These are phyloP conservation scores for Xiphophorus hellerii DNA, from an alignment of 2,113 vertebrate genomes.

Conservation along the genomic window DNA sequence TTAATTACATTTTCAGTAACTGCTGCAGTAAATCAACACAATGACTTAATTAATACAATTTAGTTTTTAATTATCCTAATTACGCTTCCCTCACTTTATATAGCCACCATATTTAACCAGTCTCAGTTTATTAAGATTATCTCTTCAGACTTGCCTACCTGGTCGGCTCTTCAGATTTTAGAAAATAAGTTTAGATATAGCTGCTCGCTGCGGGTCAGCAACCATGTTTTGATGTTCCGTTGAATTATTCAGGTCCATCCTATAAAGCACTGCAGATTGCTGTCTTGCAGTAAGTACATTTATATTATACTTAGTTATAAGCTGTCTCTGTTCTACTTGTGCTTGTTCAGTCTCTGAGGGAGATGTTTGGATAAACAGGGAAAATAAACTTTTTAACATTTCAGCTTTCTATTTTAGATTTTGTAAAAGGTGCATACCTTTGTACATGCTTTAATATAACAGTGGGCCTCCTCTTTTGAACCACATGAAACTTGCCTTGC, in stretches of 20 bases:
- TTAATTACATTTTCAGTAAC: not conserved
- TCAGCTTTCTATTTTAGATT: no score
- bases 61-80: conserved; percentile 12
- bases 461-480: no score
- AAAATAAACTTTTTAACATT: no score
- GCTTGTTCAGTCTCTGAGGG: no score
- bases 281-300: no score
- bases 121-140: not conserved
- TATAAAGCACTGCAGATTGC: not conserved
- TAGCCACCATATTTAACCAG: not conserved
- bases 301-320: no score
- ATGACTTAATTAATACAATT: not conserved
- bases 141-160: not conserved
- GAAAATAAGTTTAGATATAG: not conserved
- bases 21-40: not conserved
- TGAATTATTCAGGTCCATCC: not conserved
- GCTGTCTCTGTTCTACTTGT: no score
- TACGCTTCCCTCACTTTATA: not conserved
- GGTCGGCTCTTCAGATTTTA: not conserved
- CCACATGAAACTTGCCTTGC: no score
- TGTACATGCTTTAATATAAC: no score
- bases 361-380: no score
- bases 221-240: not conserved
- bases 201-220: not conserved
- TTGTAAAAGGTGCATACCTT: no score